Evolutionary conservation across 2,888 invertebrate genomes (phyloP).

Genomic region (Megaustenia siamemsis): DNA sequence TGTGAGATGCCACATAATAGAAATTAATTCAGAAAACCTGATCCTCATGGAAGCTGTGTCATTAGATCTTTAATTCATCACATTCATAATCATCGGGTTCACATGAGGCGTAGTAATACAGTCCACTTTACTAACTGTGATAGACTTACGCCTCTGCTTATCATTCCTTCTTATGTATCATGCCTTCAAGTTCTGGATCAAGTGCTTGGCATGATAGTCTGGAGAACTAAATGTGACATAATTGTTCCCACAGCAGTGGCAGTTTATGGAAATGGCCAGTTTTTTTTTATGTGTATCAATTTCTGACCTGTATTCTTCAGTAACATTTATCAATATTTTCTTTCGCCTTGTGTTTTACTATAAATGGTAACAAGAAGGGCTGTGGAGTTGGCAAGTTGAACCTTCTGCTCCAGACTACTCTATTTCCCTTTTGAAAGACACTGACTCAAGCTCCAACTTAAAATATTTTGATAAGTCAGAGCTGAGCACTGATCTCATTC

Average conservation of each 20-base stretch:
- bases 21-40: neutral
- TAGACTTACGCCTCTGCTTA: slow-evolving; percentile 50
- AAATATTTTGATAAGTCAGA: no score
- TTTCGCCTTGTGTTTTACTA: neutral
- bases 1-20: neutral
- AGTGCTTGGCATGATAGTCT: neutral
- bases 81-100: neutral
- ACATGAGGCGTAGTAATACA: slow-evolving; percentile 1
- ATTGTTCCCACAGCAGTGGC: neutral
- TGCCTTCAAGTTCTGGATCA: neutral
- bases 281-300: neutral
- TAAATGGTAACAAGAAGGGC: no score
- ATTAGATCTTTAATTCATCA: slow-evolving; percentile 4
- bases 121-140: slow-evolving; percentile 46
- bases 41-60: slow-evolving; percentile 22
- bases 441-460: no score
- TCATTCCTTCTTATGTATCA: slow-evolving; percentile 40
- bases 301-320: neutral
- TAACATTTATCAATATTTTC: neutral
- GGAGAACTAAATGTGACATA: slow-evolving; percentile 5
- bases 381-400: no score
- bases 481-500: no score
- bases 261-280: neutral
- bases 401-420: no score
- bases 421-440: no score